Percentiles rank a stretch among this genome's conserved stretches.
Conservation (phyloP, 2,888 invertebrate species). For the Ophraella communa region DNA sequence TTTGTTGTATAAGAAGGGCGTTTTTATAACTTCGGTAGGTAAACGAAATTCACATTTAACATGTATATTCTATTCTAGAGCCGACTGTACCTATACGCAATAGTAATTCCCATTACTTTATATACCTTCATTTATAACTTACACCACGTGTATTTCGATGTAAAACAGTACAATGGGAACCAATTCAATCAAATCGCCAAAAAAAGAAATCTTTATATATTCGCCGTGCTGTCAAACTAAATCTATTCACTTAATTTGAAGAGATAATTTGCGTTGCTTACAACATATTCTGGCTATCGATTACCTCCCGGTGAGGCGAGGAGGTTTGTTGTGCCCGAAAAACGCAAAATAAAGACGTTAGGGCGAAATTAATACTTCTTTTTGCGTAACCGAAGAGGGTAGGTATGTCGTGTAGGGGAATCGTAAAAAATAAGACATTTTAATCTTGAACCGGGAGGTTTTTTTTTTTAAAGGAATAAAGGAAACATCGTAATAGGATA, state of each 20-base stretch:
- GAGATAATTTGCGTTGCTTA: conserved; percentile 9
- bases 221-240: conserved; percentile 10
- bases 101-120: background rate
- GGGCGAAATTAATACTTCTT: conserved; percentile 57
- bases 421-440: conserved; percentile 36
- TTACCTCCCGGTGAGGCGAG: background rate
- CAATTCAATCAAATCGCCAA: background rate
- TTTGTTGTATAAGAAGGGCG: too few relatives aligned
- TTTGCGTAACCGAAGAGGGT: conserved; percentile 39
- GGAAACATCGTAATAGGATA: background rate
- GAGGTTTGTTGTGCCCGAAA: conserved; percentile 20
- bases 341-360: conserved; percentile 54
- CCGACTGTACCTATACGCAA: background rate
- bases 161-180: conserved; percentile 1
- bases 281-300: conserved; percentile 3
- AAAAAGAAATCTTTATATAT: conserved; percentile 10
- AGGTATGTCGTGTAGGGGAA: conserved; percentile 33
- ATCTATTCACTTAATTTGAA: conserved; percentile 12
- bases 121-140: background rate
- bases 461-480: background rate
- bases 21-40: too few relatives aligned
- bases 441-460: conserved; percentile 2
- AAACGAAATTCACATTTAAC: too few relatives aligned
- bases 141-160: background rate
- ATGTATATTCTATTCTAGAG: too few relatives aligned